Evolutionary conservation across 1,140 invertebrate species (phyloP).

Genomic region (Nasonia giraulti): DNA sequence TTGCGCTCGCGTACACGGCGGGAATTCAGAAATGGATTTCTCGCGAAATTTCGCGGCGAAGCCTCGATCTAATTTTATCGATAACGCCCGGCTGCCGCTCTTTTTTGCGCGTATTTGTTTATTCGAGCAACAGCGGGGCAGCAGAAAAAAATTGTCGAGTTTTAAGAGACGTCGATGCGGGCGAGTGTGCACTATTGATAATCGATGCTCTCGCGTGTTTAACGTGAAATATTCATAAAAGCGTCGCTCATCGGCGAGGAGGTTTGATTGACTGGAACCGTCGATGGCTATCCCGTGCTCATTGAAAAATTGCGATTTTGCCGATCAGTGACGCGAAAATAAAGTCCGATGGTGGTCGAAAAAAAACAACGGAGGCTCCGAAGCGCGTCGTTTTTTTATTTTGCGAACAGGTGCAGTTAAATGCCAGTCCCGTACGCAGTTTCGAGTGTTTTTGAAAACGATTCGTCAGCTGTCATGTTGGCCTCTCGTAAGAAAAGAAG

Average conservation of each 20-base stretch:
- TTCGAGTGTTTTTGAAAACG: no score
- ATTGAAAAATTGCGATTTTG: no score
- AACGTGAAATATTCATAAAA: no score
- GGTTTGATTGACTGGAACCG: not conserved
- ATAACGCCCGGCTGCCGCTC: not conserved
- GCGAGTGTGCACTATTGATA: slow-evolving; percentile 17
- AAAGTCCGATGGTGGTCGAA: no score
- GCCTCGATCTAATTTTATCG: not conserved
- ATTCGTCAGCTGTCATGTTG: no score
- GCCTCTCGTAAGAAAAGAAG: no score
- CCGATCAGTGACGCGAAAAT: no score
- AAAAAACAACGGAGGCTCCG: no score
- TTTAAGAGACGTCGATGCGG: slow-evolving; percentile 18
- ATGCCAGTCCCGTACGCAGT: no score
- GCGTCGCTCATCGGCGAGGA: not conserved
- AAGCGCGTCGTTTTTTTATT: no score
- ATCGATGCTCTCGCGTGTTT: not conserved
- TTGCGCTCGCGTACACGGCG: not conserved
- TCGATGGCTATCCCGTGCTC: no score
- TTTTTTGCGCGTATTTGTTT: not conserved
- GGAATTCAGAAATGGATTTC: slow-evolving; percentile 21
- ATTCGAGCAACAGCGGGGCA: not conserved
- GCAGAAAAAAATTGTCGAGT: not conserved
- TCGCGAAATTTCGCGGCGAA: not conserved
- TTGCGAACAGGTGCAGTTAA: no score